Conservation (phyloP, 2,797 vertebrate genomes). For the Molossus molossus region DNA sequence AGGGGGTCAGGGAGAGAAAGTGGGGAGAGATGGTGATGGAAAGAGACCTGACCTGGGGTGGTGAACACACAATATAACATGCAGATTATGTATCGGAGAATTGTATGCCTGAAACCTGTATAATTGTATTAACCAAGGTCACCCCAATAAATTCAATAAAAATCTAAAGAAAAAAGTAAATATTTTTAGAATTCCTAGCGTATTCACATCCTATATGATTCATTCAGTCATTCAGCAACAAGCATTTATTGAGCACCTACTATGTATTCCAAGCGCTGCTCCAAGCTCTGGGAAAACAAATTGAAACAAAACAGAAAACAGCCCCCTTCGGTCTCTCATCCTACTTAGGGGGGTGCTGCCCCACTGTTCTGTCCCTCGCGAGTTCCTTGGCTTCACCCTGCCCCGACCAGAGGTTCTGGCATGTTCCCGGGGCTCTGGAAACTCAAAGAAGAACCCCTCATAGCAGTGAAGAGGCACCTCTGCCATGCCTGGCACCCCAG, state of each 20-base stretch:
- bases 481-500: rapidly evolving
- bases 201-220: not conserved
- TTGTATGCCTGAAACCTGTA: too few relatives aligned
- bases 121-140: too few relatives aligned
- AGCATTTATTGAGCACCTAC: not conserved
- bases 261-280: not conserved
- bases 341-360: not conserved
- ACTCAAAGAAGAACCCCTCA: not conserved
- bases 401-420: not conserved
- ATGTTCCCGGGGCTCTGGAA: not conserved
- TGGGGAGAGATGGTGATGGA: too few relatives aligned
- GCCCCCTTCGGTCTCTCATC: not conserved
- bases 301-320: not conserved
- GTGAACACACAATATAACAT: too few relatives aligned
- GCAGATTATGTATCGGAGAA: too few relatives aligned
- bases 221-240: not conserved
- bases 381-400: rapidly evolving
- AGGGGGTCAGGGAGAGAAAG: too few relatives aligned
- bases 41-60: too few relatives aligned
- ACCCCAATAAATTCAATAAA: too few relatives aligned
- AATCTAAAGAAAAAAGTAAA: not conserved
- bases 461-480: rapidly evolving
- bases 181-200: not conserved
- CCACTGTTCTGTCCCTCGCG: not conserved
- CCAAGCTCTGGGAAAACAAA: not conserved